Conservation (phyloP, 2,113 vertebrate species). For the Cynopterus brachyotis region DNA sequence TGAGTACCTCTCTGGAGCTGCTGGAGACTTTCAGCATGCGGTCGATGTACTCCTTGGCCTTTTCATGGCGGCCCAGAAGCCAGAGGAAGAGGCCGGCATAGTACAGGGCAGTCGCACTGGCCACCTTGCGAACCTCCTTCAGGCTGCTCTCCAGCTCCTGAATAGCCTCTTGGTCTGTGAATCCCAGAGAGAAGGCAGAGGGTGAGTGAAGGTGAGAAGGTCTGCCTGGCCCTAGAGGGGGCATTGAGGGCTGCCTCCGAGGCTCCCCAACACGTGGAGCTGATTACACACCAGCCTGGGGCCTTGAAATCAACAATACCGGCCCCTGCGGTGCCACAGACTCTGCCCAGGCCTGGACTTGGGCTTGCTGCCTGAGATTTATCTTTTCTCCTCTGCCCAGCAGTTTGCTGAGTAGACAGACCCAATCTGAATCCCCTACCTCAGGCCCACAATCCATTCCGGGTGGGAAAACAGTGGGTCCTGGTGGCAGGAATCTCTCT, state of each 20-base stretch:
- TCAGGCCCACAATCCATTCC: neutral
- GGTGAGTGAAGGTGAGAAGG: neutral
- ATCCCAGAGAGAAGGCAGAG: neutral
- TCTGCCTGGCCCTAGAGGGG: neutral
- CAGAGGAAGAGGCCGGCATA: slow-evolving; percentile 79
- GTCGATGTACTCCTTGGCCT: slow-evolving; percentile 80
- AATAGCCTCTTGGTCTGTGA: slow-evolving; percentile 73
- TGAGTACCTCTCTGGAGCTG: slow-evolving; percentile 68
- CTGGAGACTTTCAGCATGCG: slow-evolving; percentile 76
- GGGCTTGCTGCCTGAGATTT: neutral
- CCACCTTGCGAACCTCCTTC: slow-evolving; percentile 72
- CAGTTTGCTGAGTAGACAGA: neutral
- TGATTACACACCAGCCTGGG: fast-evolving
- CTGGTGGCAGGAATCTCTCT: neutral
- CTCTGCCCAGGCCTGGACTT: too few relatives aligned
- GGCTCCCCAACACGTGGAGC: neutral
- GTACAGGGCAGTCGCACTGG: slow-evolving; percentile 63
- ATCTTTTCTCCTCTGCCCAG: neutral
- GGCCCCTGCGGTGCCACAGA: fast-evolving
- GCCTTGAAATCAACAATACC: neutral
- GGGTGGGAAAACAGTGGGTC: neutral
- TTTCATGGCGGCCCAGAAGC: slow-evolving; percentile 74
- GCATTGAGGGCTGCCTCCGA: neutral
- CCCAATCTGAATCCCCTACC: neutral
- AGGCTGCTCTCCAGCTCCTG: slow-evolving; percentile 78